Base-by-base conservation (phyloP, 2,797 vertebrate genomes). In the Miichthys miiuy region DNA sequence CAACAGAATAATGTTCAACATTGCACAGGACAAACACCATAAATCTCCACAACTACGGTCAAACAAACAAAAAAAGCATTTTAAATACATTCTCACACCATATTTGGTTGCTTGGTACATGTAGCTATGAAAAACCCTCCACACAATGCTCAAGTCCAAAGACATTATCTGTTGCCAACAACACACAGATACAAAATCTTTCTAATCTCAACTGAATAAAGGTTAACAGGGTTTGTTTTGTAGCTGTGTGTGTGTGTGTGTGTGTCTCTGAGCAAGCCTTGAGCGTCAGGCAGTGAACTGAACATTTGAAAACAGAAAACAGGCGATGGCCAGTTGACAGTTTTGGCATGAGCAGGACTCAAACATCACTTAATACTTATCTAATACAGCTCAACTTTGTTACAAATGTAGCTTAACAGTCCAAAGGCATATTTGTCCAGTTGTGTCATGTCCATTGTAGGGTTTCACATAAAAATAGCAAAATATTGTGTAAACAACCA, bases 31-130 rank as follows among this genome's bases (percentile, higher is more conserved):
- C 4, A 41, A 68, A 61, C n/a, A 4, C 5, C 42, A 47, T 41
- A 9, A 18, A 13, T 60, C 30, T 50, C 11, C 34, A 38, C 34
- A 38, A 42, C 21, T 17, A n/a, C 3, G 2, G 10, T 63, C 21
- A 74, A 63, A 73, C 25, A 38, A 23, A 55, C 46, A 48, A 55
- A 75, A 76, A 76, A 50, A 87, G 27, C 5, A 42, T 66, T 78
- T 50, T 27, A 76, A 69, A 75, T 47, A 70, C 21, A 68, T 64
- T 50, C 23, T 63, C 47, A 68, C 27, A 66, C 42, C 20, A 46
- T 21, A 58, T 68, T 77, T 69, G 75, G 38, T 78, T 68, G 48
- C 48, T 69, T n/a, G 56, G 50, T 21, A 75, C 52, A 75, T 47
- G 44, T 20, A 62, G n/a, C 55, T 25, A 54, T 61, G 34, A 65